Evolutionary conservation across 1,140 invertebrate species (phyloP), one percentile per base, ranked within the genome.

Genomic region (Heliconius hewitsoni): DNA sequence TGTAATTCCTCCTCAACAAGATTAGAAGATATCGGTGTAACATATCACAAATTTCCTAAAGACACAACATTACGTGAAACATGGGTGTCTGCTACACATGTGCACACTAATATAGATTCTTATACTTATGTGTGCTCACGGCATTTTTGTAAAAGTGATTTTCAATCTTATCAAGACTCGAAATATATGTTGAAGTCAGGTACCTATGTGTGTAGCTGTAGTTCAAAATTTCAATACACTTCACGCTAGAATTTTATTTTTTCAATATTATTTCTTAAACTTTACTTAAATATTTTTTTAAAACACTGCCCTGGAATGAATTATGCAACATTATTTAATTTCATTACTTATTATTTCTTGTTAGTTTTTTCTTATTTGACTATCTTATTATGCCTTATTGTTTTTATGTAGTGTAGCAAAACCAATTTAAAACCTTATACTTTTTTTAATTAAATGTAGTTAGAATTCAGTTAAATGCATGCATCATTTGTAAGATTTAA

Each of bases 31-130:
- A 77, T 82, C 75, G 91, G 92, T 83, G 92, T 94, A 19, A 92
- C 92, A 78, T 94, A 89, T 52, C 92, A 94, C 85, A 94, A 91
- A 82, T 94, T 89, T 79, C 91, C 91, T 34, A 94, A 92, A 90
- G 84, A 94, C 70, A 76, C 77, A 60, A 73, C 71, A 74, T 82
- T 91, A 57, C 81, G 87, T 78, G 79, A 88, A 55, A 82, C 27
- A 71, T 94, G 92, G 92, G 77, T 86, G 71, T 37, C 78, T 37
- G 84, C 87, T 52, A 91, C 91, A 70, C 81, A 80, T 73, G 82
- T 50, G 78, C 79, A 71, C 77, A 84, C 71, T 78, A 83, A 85
- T 60, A 82, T 82, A 57, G 83, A 86, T 46, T 76, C 71, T 71
- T 78, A 79, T 73, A 81, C 81, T 9, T 92, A 86, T 86, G 91